Conservation (phyloP, 2,888 invertebrate genomes). For the Polyommatus icarus region DNA sequence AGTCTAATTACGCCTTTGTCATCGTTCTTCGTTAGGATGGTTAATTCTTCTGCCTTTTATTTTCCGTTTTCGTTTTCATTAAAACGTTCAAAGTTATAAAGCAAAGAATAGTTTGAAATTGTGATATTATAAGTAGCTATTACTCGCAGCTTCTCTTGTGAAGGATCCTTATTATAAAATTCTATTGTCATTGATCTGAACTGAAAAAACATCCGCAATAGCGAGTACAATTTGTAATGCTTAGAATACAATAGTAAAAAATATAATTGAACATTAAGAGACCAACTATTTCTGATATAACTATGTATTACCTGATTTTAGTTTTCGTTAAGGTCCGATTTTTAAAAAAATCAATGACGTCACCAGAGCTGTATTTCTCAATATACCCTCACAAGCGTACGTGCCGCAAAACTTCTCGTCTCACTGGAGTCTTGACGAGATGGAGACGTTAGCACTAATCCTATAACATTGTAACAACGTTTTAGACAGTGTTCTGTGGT, state of each 20-base stretch:
- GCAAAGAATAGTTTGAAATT: background rate
- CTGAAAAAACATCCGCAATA: background rate
- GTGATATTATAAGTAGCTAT: background rate
- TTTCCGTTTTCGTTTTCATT: slow-evolving; percentile 22
- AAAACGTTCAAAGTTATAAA: slow-evolving; percentile 2
- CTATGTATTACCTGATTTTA: background rate
- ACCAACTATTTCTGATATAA: too few relatives aligned
- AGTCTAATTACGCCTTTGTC: slow-evolving; percentile 30
- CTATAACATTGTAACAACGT: slow-evolving; percentile 29
- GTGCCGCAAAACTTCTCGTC: slow-evolving; percentile 22
- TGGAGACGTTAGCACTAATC: slow-evolving; percentile 25
- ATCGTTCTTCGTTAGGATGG: slow-evolving; percentile 15
- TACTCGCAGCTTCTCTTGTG: background rate
- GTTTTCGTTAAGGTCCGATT: background rate
- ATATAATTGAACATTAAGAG: too few relatives aligned
- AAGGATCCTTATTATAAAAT: background rate
- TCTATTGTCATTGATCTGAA: background rate
- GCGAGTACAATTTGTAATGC: background rate
- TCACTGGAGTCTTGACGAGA: slow-evolving; percentile 26
- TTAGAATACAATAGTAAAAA: too few relatives aligned
- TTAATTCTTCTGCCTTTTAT: slow-evolving; percentile 22
- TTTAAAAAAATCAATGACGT: background rate
- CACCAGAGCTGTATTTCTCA: background rate
- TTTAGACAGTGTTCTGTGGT: slow-evolving; percentile 31
- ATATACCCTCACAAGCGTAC: background rate